Percentiles rank a stretch among this genome's conserved stretches.
Conservation (phyloP, 2,797 vertebrate genomes). For the Myripristis jacobus region DNA sequence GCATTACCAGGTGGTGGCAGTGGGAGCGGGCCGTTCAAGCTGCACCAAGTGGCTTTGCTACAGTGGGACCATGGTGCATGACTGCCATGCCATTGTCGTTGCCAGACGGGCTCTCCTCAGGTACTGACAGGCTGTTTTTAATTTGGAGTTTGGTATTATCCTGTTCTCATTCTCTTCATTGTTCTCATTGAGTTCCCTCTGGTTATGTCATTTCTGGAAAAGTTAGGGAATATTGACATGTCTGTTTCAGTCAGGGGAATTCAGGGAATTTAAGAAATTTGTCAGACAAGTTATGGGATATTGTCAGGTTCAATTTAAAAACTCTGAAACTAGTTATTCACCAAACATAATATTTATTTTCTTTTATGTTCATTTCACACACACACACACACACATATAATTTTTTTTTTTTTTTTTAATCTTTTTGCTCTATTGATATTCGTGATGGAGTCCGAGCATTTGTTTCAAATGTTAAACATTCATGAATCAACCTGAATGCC, state of each 20-base stretch:
- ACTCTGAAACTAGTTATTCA: too few species aligned
- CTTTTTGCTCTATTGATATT: too few species aligned
- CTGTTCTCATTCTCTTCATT: too few species aligned
- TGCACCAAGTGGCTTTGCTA: slow-evolving; percentile 77
- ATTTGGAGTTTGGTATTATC: not conserved
- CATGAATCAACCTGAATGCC: not conserved
- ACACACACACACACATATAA: too few species aligned
- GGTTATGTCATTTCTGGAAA: not conserved
- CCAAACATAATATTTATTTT: too few species aligned
- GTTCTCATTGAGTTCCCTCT: not conserved
- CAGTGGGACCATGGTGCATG: slow-evolving; percentile 81
- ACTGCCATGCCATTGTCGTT: slow-evolving; percentile 82
- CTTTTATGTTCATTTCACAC: too few species aligned
- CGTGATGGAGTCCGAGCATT: not conserved
- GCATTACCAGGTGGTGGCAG: slow-evolving; percentile 78
- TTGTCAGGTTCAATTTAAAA: too few species aligned
- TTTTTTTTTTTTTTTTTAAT: too few species aligned
- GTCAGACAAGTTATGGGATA: too few species aligned
- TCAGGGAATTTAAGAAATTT: too few species aligned
- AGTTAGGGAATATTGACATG: too few species aligned
- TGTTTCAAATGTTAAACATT: not conserved
- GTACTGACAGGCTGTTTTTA: slow-evolving; percentile 56
- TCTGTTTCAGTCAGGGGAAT: too few species aligned
- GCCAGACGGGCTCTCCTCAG: slow-evolving; percentile 82
- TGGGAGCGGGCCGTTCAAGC: slow-evolving; percentile 79